These are phyloP conservation scores for Troides aeacus DNA, from an alignment of 2,888 invertebrate species.

Conservation along the genomic window DNA sequence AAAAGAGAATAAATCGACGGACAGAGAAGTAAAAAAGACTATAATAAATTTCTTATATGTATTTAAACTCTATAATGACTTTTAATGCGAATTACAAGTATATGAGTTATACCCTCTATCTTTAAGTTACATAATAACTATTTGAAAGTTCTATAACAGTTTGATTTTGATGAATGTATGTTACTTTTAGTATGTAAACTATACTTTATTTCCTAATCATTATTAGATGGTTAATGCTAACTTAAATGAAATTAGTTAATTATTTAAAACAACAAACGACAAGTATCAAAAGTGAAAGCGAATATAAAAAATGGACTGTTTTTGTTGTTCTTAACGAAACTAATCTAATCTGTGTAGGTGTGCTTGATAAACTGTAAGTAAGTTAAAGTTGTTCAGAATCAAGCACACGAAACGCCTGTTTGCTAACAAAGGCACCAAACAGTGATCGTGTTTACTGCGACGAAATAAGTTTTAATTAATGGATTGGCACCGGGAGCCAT, in stretches of 20 bases:
- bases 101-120: too few species aligned
- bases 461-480: slow-evolving; percentile 80
- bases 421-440: slow-evolving; percentile 46
- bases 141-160: too few species aligned
- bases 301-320: slow-evolving; percentile 5
- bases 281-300: background rate
- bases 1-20: too few species aligned
- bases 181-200: too few species aligned
- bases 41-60: too few species aligned
- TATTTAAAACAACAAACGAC: background rate
- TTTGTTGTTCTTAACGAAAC: slow-evolving; percentile 22
- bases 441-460: slow-evolving; percentile 60
- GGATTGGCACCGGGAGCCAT: slow-evolving; percentile 75
- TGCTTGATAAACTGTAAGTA: slow-evolving; percentile 53
- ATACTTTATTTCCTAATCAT: too few species aligned
- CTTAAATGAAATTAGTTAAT: background rate
- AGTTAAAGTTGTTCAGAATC: slow-evolving; percentile 56
- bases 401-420: slow-evolving; percentile 54
- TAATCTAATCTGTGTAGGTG: slow-evolving; percentile 59
- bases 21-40: too few species aligned
- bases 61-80: too few species aligned
- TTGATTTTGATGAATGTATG: too few species aligned
- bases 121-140: too few species aligned
- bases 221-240: too few species aligned
- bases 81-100: too few species aligned